Base-by-base conservation (phyloP, 2,113 vertebrate genomes). In the Catharus fuscescens region DNA sequence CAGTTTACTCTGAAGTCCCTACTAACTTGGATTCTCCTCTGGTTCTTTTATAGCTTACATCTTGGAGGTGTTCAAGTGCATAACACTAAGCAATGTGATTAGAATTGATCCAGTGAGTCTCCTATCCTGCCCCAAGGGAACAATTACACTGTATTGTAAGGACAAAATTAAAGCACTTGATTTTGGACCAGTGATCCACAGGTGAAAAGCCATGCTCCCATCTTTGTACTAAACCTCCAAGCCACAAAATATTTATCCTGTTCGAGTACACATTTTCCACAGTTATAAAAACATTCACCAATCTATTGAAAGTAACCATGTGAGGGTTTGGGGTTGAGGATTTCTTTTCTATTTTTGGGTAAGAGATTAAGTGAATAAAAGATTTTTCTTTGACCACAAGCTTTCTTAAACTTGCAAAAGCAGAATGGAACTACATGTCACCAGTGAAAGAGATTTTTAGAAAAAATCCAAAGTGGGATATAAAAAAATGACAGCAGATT, bases 31-130 rank as follows among this genome's bases (percentile, higher is more conserved):
- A 62, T 56, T 83, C n/a, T 88, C 54, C 56, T 90, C 81, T 86
- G 44, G 9, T 52, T 83, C 67, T 66, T 91, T 71, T 67, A 73
- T 19, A 85, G 45, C 20, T 91, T 50, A 29, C 6, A 54, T 65
- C 67, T 88, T 17, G 2, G 59, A 81, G 48, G 42, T 56, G 72
- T 56, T 66, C 57, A 65, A 88, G 64, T 61, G 25, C 7, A 0
- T 80, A 88, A 88, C 60, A 64, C 36, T 61, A 86, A 92, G 56
- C 48, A 74, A 71, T 25, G 20, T 42, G 71, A 88, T 95, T 84
- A 96, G 48, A 95, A 96, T 71, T 82, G 85, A 94, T 80, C 70
- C 62, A 59, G 29, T 23, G 14, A 94, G 88, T 71, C 71, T 90
- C 53, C 90, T 48, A 24, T 50, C 24, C 65, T 88, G 42, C 18